These are phyloP conservation scores for Holothuria leucospilota DNA, from an alignment of 53 echinoderm and acorn worm species.

Conservation along the genomic window DNA sequence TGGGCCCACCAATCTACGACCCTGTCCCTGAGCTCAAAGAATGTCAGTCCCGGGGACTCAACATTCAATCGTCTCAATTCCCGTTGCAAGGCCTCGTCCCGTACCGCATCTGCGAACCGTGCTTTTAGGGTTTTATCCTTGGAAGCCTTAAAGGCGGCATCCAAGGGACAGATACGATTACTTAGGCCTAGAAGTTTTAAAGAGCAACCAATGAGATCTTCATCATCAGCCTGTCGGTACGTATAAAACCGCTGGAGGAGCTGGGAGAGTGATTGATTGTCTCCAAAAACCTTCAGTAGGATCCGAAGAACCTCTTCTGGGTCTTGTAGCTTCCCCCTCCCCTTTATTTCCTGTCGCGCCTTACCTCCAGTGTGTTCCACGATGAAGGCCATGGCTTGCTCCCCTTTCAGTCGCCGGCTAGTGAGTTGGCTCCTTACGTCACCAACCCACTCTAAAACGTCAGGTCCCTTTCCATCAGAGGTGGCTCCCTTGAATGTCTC, in stretches of 20 bases:
- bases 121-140: constrained; percentile 49
- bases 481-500: too few species aligned
- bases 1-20: constrained; percentile 5
- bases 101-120: background rate
- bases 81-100: too few species aligned
- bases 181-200: constrained; percentile 39
- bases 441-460: too few species aligned
- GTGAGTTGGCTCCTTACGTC: too few species aligned
- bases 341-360: constrained; percentile 69
- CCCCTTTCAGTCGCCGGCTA: background rate
- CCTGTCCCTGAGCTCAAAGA: too few species aligned
- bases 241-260: constrained; percentile 68
- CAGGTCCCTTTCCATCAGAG: too few species aligned
- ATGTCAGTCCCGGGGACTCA: too few species aligned
- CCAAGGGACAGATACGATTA: constrained; percentile 34
- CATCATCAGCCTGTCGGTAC: too few species aligned
- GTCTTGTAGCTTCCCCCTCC: background rate
- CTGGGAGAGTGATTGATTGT: constrained; percentile 55
- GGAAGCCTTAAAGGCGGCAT: background rate
- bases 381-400: constrained; percentile 56
- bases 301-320: constrained; percentile 49
- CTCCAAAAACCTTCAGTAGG: constrained; percentile 57
- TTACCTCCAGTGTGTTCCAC: constrained; percentile 41
- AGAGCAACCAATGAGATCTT: constrained; percentile 68
- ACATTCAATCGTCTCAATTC: too few species aligned